These are phyloP conservation scores for Ptychochromis oligacanthus DNA, from an alignment of 2,113 vertebrate species.

Conservation along the genomic window DNA sequence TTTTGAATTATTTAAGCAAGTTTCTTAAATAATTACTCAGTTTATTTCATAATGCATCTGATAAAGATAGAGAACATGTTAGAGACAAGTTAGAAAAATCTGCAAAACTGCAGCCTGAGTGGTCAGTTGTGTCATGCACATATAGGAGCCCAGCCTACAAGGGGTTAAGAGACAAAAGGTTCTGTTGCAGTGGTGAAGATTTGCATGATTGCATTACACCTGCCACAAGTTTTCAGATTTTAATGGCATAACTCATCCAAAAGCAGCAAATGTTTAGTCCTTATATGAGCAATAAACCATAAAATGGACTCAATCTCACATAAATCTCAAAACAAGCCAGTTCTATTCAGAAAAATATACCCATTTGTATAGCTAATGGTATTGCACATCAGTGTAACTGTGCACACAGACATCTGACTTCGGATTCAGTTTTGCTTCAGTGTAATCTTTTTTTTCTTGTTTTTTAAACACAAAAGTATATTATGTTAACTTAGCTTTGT, in stretches of 20 bases:
- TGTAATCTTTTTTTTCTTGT: rapidly evolving
- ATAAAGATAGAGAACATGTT: not conserved
- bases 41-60: not conserved
- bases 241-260: rapidly evolving
- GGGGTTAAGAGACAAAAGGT: not conserved
- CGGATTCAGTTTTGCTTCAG: not conserved
- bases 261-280: not conserved
- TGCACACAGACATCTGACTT: not conserved
- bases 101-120: too few relatives aligned
- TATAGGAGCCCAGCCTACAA: not conserved
- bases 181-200: not conserved
- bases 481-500: too few relatives aligned
- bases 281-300: not conserved
- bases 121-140: not conserved
- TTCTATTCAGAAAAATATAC: rapidly evolving
- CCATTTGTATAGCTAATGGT: not conserved
- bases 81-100: not conserved
- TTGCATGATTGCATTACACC: rapidly evolving
- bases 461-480: not conserved
- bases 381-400: not conserved
- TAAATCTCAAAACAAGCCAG: not conserved
- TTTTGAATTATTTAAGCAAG: not conserved
- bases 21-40: not conserved
- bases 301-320: not conserved
- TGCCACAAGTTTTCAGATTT: not conserved